These are phyloP conservation scores for Theodoxus fluviatilis DNA, from an alignment of 2,888 invertebrate genomes.

Conservation along the genomic window DNA sequence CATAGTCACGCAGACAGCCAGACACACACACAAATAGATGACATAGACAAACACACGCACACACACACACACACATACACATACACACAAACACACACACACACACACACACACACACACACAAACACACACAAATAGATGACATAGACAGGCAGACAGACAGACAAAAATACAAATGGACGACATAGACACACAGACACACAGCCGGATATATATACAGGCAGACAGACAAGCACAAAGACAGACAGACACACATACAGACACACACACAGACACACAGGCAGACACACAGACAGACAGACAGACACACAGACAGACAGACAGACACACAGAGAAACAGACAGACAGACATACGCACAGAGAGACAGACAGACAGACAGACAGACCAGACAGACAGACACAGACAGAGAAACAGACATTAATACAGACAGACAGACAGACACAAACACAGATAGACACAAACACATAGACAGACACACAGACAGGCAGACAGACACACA, in stretches of 20 bases:
- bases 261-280: slow-evolving; percentile 4
- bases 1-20: background rate
- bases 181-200: background rate
- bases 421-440: no score
- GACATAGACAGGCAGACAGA: background rate
- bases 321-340: background rate
- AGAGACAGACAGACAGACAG: background rate
- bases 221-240: slow-evolving; percentile 6
- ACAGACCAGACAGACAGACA: background rate
- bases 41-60: background rate
- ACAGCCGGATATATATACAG: background rate
- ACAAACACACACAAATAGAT: background rate
- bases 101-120: background rate
- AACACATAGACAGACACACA: no score
- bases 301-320: background rate
- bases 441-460: no score
- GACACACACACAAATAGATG: background rate
- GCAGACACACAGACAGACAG: background rate
- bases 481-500: no score
- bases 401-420: background rate
- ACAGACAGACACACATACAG: slow-evolving; percentile 9
- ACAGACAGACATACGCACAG: slow-evolving; percentile 3
- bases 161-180: background rate
- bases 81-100: slow-evolving; percentile 13
- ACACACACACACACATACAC: slow-evolving; percentile 14